A percentile compares a stretch with the other conserved stretches of the same genome.
Conservation (phyloP, 2,888 invertebrate species). For the Melanostoma scalare region DNA sequence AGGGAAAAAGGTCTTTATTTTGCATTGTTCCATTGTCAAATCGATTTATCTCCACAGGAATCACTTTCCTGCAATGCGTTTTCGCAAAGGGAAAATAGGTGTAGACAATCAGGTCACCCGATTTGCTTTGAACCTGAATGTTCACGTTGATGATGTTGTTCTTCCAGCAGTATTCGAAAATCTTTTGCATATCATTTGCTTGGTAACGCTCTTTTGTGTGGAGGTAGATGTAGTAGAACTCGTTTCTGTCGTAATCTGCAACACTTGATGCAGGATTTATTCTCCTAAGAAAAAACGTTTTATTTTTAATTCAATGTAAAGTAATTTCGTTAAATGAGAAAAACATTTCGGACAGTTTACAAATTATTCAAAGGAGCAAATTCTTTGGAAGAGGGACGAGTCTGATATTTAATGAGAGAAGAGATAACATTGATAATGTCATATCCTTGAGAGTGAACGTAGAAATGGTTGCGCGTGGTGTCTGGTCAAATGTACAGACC, state of each 20-base stretch:
- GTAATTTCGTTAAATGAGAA: background rate
- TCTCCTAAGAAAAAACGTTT: constrained; percentile 70
- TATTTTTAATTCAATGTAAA: too few relatives aligned
- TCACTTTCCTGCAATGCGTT: constrained; percentile 71
- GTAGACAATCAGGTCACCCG: constrained; percentile 76
- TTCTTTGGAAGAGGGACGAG: too few relatives aligned
- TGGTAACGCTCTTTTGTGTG: constrained; percentile 74
- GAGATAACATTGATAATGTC: too few relatives aligned
- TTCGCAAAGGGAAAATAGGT: constrained; percentile 77
- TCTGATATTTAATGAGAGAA: too few relatives aligned
- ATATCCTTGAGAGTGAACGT: too few relatives aligned
- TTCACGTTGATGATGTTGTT: constrained; percentile 78
- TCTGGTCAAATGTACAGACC: too few relatives aligned
- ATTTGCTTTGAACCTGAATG: constrained; percentile 76
- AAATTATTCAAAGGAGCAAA: too few relatives aligned
- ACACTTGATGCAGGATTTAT: constrained; percentile 74
- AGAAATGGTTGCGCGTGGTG: too few relatives aligned
- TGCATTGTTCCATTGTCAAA: constrained; percentile 73
- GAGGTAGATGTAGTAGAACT: constrained; percentile 78
- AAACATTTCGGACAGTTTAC: too few relatives aligned
- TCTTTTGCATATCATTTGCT: constrained; percentile 74
- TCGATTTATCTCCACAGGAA: constrained; percentile 73
- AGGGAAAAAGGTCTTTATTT: constrained; percentile 74
- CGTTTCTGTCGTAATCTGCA: constrained; percentile 75
- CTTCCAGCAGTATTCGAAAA: constrained; percentile 77